Evolutionary conservation across 2,888 invertebrate genomes (phyloP), one percentile per base, ranked within the genome.

Genomic region (Shargacucullia verbasci): DNA sequence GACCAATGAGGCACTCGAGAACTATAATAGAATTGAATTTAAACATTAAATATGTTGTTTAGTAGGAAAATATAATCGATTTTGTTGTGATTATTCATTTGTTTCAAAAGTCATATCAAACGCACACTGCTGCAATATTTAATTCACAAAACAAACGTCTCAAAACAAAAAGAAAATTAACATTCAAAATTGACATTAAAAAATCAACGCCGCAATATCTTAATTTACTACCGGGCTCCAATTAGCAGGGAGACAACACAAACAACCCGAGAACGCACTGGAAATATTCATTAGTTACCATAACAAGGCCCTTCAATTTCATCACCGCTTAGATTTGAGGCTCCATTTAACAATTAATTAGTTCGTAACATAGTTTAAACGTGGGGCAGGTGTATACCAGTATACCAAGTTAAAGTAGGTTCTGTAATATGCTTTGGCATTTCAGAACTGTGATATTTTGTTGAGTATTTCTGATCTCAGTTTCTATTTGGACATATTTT

Each of bases 341-440:
- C 72, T 64, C 65, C 71, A 78, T 81, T 79, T 65, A 73, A 80
- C 79, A 78, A 82, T 82, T 82, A 82, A 85, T 86, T 84, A 81
- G 76, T 79, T 75, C 62, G n/a, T 59, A 78, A 73, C 70, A 74
- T 75, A 75, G 76, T 78, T 76, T 50, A 41, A 54, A 43, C 13
- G 11, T n/a, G 0, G 7, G 0, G 11, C 38, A 62, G 35, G 8
- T 39, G 1, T 0, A 11, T 14, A 0, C 0, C 69, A 74, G 73
- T 62, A 65, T 44, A 20, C n/a, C 53, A 65, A 43, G 14, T 65
- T 34, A 0, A 15, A 1, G 35, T 34, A 45, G 9, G 15, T 25
- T 35, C 29, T 37, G 15, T 15, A n/a, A 35, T 9, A 29, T 29
- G 1, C 29, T 29, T 9, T 9, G 29, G 29, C 9, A 29, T 29